phyloP scores from a whole-genome alignment of 2,888 invertebrate genomes.

The Lepeophtheirus nordmannii region DNA sequence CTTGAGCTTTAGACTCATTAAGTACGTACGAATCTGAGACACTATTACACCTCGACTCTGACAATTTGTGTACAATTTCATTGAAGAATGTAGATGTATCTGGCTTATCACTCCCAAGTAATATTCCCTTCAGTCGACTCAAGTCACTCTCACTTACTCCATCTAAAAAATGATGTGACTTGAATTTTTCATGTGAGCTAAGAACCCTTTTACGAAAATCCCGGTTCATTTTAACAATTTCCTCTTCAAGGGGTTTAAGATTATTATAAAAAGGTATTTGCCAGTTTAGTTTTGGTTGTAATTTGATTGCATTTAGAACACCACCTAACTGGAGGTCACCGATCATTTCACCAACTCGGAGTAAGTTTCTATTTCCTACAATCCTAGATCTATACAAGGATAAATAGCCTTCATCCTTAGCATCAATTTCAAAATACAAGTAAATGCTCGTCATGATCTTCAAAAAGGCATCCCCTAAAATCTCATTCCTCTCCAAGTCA shows the following conservation, averaged over 20 bases:
- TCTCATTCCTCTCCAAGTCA: conserved; percentile 65
- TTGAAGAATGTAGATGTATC: no score
- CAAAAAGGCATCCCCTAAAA: conserved; percentile 73
- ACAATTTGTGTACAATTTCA: no score
- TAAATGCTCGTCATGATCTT: conserved; percentile 61
- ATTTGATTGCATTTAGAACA: background rate
- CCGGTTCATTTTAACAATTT: background rate
- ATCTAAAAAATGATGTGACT: no score
- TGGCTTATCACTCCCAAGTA: no score
- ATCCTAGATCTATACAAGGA: conserved; percentile 53
- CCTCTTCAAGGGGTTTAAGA: background rate
- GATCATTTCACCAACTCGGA: conserved; percentile 42
- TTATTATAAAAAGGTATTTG: background rate
- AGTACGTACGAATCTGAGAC: no score
- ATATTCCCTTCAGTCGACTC: no score
- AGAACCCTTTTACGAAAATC: no score
- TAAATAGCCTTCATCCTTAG: conserved; percentile 58
- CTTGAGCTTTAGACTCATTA: background rate
- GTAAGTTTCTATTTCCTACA: conserved; percentile 71
- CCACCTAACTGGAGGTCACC: background rate
- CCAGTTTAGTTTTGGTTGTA: background rate
- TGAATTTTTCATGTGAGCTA: no score
- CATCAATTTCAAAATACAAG: conserved; percentile 51
- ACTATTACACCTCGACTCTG: no score
- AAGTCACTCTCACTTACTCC: no score